Percentiles rank a stretch among this genome's conserved stretches.
Conservation (phyloP, 1,140 invertebrate species). For the Drosophila sechellia region DNA sequence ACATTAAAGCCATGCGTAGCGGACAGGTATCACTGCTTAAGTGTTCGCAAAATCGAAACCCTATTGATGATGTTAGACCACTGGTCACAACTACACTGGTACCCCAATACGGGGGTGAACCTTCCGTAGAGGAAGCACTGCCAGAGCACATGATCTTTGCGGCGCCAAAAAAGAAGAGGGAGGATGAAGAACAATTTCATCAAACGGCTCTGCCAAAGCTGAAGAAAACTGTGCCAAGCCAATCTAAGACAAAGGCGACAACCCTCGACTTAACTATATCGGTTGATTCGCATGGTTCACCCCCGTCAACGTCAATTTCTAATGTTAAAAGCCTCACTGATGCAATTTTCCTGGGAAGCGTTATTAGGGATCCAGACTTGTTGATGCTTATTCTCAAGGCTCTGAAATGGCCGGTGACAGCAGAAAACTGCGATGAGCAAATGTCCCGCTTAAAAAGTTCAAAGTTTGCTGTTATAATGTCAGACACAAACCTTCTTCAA, state of each 20-base stretch:
- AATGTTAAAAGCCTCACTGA: conserved; percentile 65
- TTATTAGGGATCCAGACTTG: conserved; percentile 78
- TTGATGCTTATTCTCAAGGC: conserved; percentile 80
- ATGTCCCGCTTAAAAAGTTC: conserved; percentile 73
- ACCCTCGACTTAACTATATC: conserved; percentile 10
- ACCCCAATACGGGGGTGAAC: conserved; percentile 56
- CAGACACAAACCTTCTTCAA: conserved; percentile 76
- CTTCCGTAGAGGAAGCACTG: conserved; percentile 64
- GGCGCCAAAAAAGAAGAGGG: conserved; percentile 72
- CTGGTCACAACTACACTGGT: conserved; percentile 62
- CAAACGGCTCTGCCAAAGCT: conserved; percentile 12
- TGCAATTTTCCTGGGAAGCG: conserved; percentile 70
- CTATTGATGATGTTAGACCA: conserved; percentile 35
- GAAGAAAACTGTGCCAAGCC: conserved; percentile 23
- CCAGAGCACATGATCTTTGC: conserved; percentile 79
- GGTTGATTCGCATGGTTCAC: not conserved
- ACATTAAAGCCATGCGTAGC: conserved; percentile 69
- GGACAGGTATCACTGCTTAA: conserved; percentile 77
- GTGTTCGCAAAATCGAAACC: conserved; percentile 44
- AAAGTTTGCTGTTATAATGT: conserved; percentile 76
- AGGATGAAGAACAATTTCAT: conserved; percentile 21
- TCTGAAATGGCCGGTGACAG: conserved; percentile 76
- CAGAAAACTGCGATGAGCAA: conserved; percentile 68
- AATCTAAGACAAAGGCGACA: conserved; percentile 11
- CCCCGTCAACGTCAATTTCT: conserved; percentile 26